Base-by-base conservation (phyloP, 2,797 vertebrate genomes). In the Geotrypetes seraphini region DNA sequence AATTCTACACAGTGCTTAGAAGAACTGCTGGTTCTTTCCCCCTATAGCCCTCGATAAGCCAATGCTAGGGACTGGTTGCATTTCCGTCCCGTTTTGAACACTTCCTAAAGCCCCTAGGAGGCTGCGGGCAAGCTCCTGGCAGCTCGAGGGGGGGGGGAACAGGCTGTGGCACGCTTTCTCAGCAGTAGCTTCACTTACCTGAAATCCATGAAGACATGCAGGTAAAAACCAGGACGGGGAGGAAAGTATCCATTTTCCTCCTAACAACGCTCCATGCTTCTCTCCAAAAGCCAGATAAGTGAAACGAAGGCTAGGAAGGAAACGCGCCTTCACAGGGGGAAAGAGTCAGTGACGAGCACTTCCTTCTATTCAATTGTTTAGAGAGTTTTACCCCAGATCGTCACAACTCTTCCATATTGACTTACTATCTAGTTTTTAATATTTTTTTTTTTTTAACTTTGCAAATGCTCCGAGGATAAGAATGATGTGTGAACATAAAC, bases 281-380 rank as follows among this genome's bases (percentile, higher is more conserved):
- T 64, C 66, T 76, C 69, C 36, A 43, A 52, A 70, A 62, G 58
- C 63, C 66, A 78, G 83, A 86, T 79, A 81, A 88, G 78, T 70
- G 69, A 79, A 75, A 75, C 66, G 51, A 69, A 73, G 61, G 57
- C 63, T 72, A 78, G 78, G 71, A 79, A 85, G 80, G 89, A 94
- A 92, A 84, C 69, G 78, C 72, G 84, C 75, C 71, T 87, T 84
- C 74, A 72, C 53, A 66, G 75, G 77, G 80, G 78, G 82, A 84
- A 73, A 73, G 77, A 82, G 86, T 70, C 78, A 68, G 71, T 78
- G 75, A 88, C 84, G 85, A 81, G 73, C 71, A 70, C 67, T 95
- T 96, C 91, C 92, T 93, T 78, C 90, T 75, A 88, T 90, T 93
- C 85, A 83, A 87, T 77, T 81, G 84, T 85, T 79, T 54, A 61